Evolutionary conservation across 2,797 vertebrate species (phyloP), one percentile per base, ranked within the genome.

Genomic region (Avahi laniger): DNA sequence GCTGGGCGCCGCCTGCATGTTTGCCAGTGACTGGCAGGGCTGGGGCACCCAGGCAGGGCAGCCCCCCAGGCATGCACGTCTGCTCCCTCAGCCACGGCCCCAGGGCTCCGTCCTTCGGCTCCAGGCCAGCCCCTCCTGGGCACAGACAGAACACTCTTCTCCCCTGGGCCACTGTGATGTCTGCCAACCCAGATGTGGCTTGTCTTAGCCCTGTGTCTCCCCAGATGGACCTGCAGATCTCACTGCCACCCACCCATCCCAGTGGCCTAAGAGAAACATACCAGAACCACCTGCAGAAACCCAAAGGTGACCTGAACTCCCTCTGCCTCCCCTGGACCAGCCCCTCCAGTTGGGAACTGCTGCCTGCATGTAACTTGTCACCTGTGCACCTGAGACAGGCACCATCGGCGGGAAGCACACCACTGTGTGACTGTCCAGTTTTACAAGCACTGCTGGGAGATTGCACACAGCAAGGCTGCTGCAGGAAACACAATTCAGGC

Each of bases 361-460:
- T 24, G n/a, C n/a, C 69, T 76, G 17, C 33, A 0, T 14, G 17
- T 5, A 33, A 69, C 38, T 9, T 35, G 11, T 52, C 76, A 18
- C 61, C 48, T 73, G 38, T 17, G 84, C 1, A 0, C 28, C 52
- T 2, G 10, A 54, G 48, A 73, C 30, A 4, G 84, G 65, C 20
- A 3, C 4, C 0, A 5, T 10, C 0, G 17, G 59, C n/a, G 7
- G 7, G 10, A 4, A 18, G 30, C 28, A 26, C 46, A 28, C 22
- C 46, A 30, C 20, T 2, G 0, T 38, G 18, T 43, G 18, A 15
- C 69, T 5, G 26, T 33, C 50, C 54, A 14, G 57, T 18, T 15
- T 52, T 20, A 24, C 6, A 0, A 2, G 54, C 54, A 46, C 3
- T 10, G 0, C n/a, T 0, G 1, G 41, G 65, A 41, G 76, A 59